Base-by-base conservation (phyloP, 37 sponge, comb jelly and placozoan genomes). In the Beroe ovata region DNA sequence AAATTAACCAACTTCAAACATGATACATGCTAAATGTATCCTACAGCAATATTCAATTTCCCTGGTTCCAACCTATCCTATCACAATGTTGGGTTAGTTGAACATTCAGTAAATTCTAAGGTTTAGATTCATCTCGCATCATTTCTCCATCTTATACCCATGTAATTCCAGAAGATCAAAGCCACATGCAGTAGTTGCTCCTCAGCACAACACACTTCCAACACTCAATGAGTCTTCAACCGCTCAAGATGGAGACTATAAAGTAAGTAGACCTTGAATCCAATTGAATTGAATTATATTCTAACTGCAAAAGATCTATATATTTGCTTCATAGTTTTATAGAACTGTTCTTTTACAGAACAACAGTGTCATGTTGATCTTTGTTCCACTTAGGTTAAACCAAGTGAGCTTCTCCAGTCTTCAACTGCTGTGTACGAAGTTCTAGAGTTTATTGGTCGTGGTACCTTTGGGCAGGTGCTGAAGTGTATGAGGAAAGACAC, bases 401-500 rank as follows among this genome's bases (percentile, higher is more conserved):
- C 63, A 0, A 77, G 81, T 29, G 94, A 94, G 89, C 16, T 93
- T 0, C 93, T 94, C 36, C 40, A 71, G 20, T 94, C 93, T 11
- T 90, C 93, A 0, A 88, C 64, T 28, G 38, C 91, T 54, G 60
- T 60, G 34, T 96, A 96, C 63, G 91, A 96, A 30, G 97, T 96
- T 26, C 33, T 95, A 59, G 94, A 95, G 90, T 92, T 91, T 60
- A 69, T 95, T 29, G 97, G 97, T 21, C 66, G 92, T 32, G 97
- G 97, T 0, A 96, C 97, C 0, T 96, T 96, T 66, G 97, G 97
- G 1, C 97, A 91, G 89, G 97, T 96, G n/a, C 58, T 95, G 23
- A 93, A 93, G 64, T 92, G 92, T 40, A 92, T 93, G 94, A 77
- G 90, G 81, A 89, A 91, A 40, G 93, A 95, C 64, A 91, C 89